Base-by-base conservation (phyloP, 2,797 vertebrate species). In the Varecia variegata region DNA sequence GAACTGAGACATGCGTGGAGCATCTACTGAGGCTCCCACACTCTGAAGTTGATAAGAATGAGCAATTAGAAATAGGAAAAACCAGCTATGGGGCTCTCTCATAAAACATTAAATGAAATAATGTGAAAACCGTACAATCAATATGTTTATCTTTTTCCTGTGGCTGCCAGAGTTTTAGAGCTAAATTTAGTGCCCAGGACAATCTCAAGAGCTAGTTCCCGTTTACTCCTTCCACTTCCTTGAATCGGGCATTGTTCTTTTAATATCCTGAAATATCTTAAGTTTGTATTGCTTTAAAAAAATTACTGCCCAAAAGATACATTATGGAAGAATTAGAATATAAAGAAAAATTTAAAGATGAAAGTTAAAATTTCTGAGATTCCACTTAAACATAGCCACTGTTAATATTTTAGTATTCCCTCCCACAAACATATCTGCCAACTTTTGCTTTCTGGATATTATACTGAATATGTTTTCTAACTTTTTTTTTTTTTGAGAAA, bases 181-280 rank as follows among this genome's bases (percentile, higher is more conserved):
- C 90, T 97, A 97, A 97, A 96, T 95, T 96, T 97, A 93, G 95
- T 68, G n/a, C 54, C 65, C 45, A 38, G 70, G 74, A 82, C 79
- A 87, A 91, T 81, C 74, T 95, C 81, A 88, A 97, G 87, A 89
- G 74, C 62, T 58, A 68, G 87, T 87, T 93, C 88, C 90, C 50
- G 92, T 23, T 93, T 92, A 70, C 45, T 92, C 90, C 71, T 81
- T 91, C 90, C 77, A 79, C 94, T 97, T 97, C 96, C 96, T 96
- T 74, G 27, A 86, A 90, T 65, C 71, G 35, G 85, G 90, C 95
- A 95, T 97, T 97, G 92, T 97, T 95, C 96, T 97, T 96, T 95
- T 95, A 81, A 74, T 85, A 96, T 95, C 96, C 96, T 95, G 96
- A 97, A 96, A 97, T 88, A 96, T 82, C 54, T 82, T 77, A 62